Evolutionary conservation across 2,797 vertebrate species (phyloP), one percentile per base, ranked within the genome.

Genomic region (Pygocentrus nattereri): DNA sequence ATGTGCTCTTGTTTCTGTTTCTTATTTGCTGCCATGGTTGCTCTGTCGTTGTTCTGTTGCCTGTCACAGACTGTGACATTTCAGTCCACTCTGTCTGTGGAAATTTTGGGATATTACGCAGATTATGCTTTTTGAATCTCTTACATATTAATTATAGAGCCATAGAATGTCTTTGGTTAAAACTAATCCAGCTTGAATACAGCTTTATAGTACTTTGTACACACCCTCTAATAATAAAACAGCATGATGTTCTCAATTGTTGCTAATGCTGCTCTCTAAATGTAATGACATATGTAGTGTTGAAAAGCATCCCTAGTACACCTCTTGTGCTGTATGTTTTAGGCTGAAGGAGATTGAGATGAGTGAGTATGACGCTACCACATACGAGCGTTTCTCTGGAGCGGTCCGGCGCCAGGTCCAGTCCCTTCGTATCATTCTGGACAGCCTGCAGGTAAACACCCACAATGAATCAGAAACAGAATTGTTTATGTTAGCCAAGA

Each of bases 261-360:
- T n/a, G 3, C 31, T 62, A 52, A 0, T 16, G 34, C 52, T 38
- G 5, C 2, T 79, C 19, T 15, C 44, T 2, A 38, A 27, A 21
- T 11, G 19, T 74, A 41, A 16, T 80, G 44, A 6, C 25, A 25
- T 25, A 21, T 23, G 54, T 58, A 54, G 23, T 23, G 23, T 56
- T 16, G 18, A 23, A 49, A 30, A 44, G 44, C 41, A n/a, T 52
- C 5, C 47, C 12, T 13, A n/a, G 10, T 65, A 38, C 31, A 38
- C 30, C 0, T 18, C 7, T 13, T 34, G 18, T 49, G 11, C 31
- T 50, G 5, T 70, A 27, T 41, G 41, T 78, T n/a, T 86, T 90
- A 99, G 98, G 83, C 78, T 99, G 76, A 98, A 95, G 85, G 97
- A 98, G 92, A 99, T 99, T 74, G 88, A 96, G 25, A 99, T 99